phyloP scores from a whole-genome alignment of 2,113 vertebrate genomes.

The Pomatostomus ruficeps region DNA sequence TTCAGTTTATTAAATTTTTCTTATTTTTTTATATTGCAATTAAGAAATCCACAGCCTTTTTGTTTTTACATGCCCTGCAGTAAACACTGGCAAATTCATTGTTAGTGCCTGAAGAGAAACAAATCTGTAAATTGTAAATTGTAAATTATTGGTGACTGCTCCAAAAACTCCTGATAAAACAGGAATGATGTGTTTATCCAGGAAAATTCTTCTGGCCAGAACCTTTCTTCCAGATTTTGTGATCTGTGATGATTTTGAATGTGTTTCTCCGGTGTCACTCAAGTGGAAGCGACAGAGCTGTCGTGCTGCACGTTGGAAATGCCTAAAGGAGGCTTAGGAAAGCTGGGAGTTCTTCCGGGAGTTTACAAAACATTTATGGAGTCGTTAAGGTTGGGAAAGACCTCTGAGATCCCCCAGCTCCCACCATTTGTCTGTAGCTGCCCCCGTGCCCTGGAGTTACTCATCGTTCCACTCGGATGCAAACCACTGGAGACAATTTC shows the following conservation, averaged over 20 bases:
- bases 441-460: fast-evolving
- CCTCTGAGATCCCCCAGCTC: background rate
- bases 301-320: fast-evolving
- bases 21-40: fast-evolving
- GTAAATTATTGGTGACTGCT: background rate
- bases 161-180: background rate
- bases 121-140: fast-evolving
- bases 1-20: background rate
- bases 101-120: background rate
- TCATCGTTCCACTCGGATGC: background rate
- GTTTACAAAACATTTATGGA: background rate
- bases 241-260: background rate
- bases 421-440: background rate
- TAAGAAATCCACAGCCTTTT: background rate
- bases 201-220: background rate
- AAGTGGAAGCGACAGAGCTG: background rate
- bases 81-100: background rate
- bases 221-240: background rate
- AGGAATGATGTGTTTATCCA: background rate
- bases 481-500: fast-evolving
- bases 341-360: background rate
- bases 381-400: background rate
- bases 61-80: background rate
- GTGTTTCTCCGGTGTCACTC: background rate
- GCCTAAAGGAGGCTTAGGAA: background rate